Conservation (phyloP, 2,888 invertebrate genomes). For the Eurytoma adleriae region DNA sequence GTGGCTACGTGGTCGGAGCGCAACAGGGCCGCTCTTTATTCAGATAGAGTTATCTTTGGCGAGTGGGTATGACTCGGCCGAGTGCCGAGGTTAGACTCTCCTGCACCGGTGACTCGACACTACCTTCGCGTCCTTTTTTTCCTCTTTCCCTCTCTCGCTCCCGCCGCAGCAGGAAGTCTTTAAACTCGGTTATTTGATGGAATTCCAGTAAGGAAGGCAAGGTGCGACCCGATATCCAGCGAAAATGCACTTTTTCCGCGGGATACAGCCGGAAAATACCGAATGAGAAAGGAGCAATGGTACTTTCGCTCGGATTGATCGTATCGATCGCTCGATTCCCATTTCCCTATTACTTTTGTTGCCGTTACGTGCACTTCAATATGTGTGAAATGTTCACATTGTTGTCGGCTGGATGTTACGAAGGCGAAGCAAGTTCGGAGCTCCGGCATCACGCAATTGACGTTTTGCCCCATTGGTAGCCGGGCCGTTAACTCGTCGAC, state of each 20-base stretch:
- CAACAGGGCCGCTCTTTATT: slow-evolving; percentile 56
- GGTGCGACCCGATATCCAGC: slow-evolving; percentile 26
- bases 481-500: slow-evolving; percentile 24
- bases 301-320: background rate
- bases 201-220: slow-evolving; percentile 28
- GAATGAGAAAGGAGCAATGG: no score
- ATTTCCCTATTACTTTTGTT: background rate
- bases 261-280: no score
- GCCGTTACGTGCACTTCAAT: background rate
- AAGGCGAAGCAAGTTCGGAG: no score
- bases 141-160: background rate
- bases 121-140: background rate
- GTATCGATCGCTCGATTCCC: slow-evolving; percentile 30
- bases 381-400: no score
- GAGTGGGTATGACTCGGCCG: slow-evolving; percentile 60
- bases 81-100: slow-evolving; percentile 15
- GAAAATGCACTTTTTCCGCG: no score
- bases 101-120: slow-evolving; percentile 34
- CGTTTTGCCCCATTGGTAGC: background rate
- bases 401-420: no score
- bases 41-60: slow-evolving; percentile 66
- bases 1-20: slow-evolving; percentile 22
- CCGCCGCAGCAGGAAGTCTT: slow-evolving; percentile 13
- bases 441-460: no score
- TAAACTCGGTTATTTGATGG: slow-evolving; percentile 45